Conservation (phyloP, 2,113 vertebrate species). For the Sorex fumeus region DNA sequence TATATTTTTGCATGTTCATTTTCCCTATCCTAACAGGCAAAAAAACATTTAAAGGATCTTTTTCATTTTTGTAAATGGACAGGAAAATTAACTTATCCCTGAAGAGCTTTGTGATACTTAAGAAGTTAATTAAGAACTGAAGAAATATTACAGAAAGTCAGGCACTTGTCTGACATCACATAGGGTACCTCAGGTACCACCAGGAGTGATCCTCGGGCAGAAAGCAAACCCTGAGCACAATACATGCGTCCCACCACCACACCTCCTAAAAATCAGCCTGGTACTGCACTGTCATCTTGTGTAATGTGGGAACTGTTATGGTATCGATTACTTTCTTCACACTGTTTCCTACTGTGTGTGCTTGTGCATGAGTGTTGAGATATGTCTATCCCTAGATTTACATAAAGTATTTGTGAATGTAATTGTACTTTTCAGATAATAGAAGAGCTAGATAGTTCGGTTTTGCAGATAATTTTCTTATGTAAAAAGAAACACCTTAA, state of each 20-base stretch:
- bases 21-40: conserved; percentile 31
- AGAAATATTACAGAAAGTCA: no score
- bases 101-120: conserved; percentile 1
- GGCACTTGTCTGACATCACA: no score
- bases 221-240: no score
- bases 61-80: conserved; percentile 56
- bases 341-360: not conserved
- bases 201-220: no score
- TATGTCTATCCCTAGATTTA: not conserved
- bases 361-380: not conserved
- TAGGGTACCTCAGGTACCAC: no score
- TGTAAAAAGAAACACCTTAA: conserved; percentile 22
- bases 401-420: conserved; percentile 15
- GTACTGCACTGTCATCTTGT: no score
- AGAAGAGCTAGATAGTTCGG: not conserved
- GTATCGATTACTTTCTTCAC: no score
- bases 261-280: no score
- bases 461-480: conserved; percentile 12
- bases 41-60: conserved; percentile 35
- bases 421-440: not conserved
- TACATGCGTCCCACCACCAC: no score
- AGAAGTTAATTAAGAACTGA: conserved; percentile 1
- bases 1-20: conserved; percentile 2
- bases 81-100: conserved; percentile 23
- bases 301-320: no score